These are phyloP conservation scores for Emmelina monodactyla DNA, from an alignment of 2,888 invertebrate species.

Conservation along the genomic window DNA sequence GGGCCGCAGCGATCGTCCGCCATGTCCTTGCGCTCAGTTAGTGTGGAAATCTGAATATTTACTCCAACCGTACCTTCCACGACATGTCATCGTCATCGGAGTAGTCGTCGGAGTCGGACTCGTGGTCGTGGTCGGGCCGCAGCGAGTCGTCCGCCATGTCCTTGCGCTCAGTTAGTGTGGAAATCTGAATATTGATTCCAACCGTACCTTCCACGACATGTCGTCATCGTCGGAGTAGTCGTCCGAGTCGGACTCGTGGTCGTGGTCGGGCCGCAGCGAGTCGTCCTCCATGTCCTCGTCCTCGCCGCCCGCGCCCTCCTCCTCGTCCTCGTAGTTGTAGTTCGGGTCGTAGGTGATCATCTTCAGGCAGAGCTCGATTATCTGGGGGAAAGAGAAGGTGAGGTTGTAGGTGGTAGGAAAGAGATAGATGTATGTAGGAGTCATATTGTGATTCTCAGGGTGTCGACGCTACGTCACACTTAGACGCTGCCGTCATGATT, in stretches of 20 bases:
- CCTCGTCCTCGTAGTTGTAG: conserved; percentile 97
- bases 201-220: conserved; percentile 93
- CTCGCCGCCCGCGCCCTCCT: conserved; percentile 72
- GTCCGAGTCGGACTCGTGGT: conserved; percentile 84
- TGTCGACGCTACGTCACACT: no score
- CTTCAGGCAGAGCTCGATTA: conserved; percentile 85
- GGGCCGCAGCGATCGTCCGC: conserved; percentile 67
- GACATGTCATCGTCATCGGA: conserved; percentile 99
- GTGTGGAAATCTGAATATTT: no score
- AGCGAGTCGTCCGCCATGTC: conserved; percentile 77
- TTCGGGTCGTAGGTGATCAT: conserved; percentile 98
- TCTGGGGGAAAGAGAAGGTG: conserved; percentile 51
- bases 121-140: conserved; percentile 74
- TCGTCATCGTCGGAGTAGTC: conserved; percentile 99
- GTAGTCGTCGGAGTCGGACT: conserved; percentile 92
- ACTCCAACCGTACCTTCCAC: no score
- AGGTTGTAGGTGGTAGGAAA: not conserved
- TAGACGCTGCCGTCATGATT: no score
- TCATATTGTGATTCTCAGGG: no score
- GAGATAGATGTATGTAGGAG: not conserved
- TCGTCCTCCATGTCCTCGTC: conserved; percentile 80
- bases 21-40: no score
- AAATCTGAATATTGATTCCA: no score
- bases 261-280: conserved; percentile 71
- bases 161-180: conserved; percentile 72